Conservation (phyloP, 2,113 vertebrate genomes). For the Vidua macroura region DNA sequence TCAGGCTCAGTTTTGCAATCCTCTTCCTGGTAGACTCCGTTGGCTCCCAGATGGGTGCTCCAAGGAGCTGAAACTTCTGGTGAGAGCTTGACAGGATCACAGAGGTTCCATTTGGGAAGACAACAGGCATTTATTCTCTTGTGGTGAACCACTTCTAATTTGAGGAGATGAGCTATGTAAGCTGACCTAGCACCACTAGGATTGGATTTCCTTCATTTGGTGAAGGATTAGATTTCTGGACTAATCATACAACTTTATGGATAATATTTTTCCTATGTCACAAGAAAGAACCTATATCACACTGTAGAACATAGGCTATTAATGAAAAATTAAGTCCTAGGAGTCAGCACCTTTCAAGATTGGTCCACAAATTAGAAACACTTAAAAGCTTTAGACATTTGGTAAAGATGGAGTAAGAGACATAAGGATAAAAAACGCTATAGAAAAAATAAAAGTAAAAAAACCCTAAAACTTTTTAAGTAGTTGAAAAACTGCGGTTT, state of each 20-base stretch:
- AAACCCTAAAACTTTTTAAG: neutral
- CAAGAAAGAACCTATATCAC: neutral
- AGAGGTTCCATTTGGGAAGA: neutral
- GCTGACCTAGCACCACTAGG: neutral
- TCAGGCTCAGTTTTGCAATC: neutral
- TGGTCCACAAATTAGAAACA: neutral
- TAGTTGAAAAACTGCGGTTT: neutral
- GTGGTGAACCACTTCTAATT: neutral
- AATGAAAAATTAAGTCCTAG: neutral
- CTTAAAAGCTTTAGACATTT: neutral
- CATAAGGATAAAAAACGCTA: neutral
- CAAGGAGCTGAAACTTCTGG: neutral
- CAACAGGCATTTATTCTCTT: neutral
- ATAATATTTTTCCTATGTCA: neutral
- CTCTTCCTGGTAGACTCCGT: rapidly evolving
- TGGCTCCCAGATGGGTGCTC: neutral
- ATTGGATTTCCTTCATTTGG: neutral
- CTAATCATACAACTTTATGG: neutral
- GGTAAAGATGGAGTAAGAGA: neutral
- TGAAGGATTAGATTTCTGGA: neutral
- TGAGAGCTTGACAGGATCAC: neutral
- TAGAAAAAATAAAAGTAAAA: neutral
- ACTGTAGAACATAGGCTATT: neutral
- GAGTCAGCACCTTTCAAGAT: neutral
- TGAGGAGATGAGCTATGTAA: neutral